phyloP scores from a whole-genome alignment of 2,113 vertebrate species.

The Chitala chitala region DNA sequence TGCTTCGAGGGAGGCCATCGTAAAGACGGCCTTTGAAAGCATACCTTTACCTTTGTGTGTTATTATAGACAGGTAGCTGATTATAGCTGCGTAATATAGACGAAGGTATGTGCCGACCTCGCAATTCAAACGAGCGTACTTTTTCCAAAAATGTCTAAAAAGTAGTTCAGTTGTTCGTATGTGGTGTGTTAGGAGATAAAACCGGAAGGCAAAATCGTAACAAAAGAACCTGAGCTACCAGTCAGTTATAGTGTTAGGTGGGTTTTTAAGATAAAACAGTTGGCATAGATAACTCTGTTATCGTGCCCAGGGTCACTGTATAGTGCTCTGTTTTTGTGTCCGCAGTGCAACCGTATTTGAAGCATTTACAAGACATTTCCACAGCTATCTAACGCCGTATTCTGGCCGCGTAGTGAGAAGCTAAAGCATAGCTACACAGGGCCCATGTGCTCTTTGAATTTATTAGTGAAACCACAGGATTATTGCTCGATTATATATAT shows the following conservation, averaged over 20 bases:
- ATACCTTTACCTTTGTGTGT: neutral
- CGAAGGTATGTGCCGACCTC: constrained; percentile 15
- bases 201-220: constrained; percentile 14
- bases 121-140: neutral
- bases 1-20: constrained; percentile 28
- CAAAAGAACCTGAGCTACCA: constrained; percentile 15
- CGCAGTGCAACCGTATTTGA: too few relatives aligned
- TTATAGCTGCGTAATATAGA: constrained; percentile 3
- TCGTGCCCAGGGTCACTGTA: too few relatives aligned
- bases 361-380: too few relatives aligned
- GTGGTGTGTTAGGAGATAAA: neutral
- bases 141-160: neutral
- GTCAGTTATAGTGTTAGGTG: neutral
- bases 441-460: too few relatives aligned
- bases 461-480: too few relatives aligned
- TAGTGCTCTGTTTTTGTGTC: neutral
- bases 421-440: too few relatives aligned
- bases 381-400: too few relatives aligned
- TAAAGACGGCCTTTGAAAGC: constrained; percentile 17
- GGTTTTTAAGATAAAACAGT: neutral
- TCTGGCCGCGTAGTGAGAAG: too few relatives aligned
- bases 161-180: neutral
- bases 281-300: neutral
- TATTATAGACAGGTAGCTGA: constrained; percentile 11
- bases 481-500: too few relatives aligned